Percentiles rank a stretch among this genome's conserved stretches.
phyloP scores from a whole-genome alignment of 2,113 vertebrate genomes.

The Ramphastos sulfuratus region DNA sequence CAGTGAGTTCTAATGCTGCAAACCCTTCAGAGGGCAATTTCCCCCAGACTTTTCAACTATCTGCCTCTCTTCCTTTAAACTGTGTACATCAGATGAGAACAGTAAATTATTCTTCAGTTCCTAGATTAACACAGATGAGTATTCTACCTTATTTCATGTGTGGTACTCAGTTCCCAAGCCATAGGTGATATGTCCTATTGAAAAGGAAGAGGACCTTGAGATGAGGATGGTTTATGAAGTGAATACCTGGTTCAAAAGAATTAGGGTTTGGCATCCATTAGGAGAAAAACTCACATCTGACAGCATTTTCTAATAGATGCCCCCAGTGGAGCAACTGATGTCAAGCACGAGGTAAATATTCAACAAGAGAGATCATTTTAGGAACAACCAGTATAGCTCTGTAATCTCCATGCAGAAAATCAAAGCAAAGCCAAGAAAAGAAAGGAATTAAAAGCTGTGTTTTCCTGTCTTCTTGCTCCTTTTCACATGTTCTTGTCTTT shows the following conservation, averaged over 20 bases:
- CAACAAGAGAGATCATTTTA: not conserved
- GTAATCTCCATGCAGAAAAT: not conserved
- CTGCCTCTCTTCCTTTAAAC: not conserved
- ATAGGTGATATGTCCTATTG: not conserved
- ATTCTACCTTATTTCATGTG: not conserved
- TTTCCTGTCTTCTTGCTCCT: not conserved
- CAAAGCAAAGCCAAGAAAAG: not conserved
- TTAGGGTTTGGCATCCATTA: not conserved
- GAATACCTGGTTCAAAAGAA: not conserved
- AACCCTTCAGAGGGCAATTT: not conserved
- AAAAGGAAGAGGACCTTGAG: not conserved
- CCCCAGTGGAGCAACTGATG: not conserved
- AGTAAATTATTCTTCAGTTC: not conserved
- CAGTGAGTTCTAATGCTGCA: not conserved
- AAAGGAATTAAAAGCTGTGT: not conserved
- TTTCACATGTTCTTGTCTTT: not conserved
- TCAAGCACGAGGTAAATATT: not conserved
- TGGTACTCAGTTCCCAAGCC: not conserved
- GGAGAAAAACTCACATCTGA: not conserved
- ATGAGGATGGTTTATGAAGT: not conserved
- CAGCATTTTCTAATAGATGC: not conserved
- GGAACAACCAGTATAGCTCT: not conserved
- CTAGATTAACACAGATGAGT: not conserved
- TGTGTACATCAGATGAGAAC: not conserved
- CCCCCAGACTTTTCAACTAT: not conserved